Conservation (phyloP, 2,888 invertebrate genomes). For the Limnephilus lunatus region DNA sequence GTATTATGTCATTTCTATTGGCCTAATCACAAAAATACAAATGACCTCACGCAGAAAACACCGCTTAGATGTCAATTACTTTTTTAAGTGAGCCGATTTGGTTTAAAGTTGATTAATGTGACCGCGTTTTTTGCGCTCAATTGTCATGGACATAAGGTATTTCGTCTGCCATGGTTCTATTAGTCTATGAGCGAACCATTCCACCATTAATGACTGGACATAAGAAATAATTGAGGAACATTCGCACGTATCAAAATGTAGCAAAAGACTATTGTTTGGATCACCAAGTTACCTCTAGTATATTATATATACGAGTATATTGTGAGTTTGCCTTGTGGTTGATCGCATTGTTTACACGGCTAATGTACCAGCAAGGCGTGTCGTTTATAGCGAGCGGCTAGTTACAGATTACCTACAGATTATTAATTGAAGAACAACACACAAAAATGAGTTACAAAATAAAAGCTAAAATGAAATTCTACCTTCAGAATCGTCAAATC, state of each 20-base stretch:
- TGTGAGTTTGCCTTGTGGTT: background rate
- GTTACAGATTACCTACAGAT: background rate
- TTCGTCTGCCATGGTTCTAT: background rate
- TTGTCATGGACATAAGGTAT: background rate
- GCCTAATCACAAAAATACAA: background rate
- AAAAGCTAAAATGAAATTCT: background rate
- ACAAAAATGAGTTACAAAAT: background rate
- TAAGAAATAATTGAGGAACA: background rate
- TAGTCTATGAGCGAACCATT: background rate
- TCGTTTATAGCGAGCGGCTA: background rate
- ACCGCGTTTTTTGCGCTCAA: constrained; percentile 17
- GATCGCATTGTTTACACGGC: background rate
- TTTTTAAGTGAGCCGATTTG: background rate
- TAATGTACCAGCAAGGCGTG: background rate
- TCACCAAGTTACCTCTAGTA: no score
- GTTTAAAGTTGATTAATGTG: constrained; percentile 19
- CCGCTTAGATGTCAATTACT: background rate
- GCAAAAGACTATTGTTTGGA: background rate
- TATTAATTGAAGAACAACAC: background rate
- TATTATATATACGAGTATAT: no score
- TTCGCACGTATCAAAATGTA: background rate
- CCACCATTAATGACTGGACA: background rate
- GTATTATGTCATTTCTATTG: background rate
- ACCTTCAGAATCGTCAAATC: background rate
- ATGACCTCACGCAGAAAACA: background rate